Evolutionary conservation across 1,140 invertebrate genomes (phyloP).

Genomic region (Tetramorium alpestre): DNA sequence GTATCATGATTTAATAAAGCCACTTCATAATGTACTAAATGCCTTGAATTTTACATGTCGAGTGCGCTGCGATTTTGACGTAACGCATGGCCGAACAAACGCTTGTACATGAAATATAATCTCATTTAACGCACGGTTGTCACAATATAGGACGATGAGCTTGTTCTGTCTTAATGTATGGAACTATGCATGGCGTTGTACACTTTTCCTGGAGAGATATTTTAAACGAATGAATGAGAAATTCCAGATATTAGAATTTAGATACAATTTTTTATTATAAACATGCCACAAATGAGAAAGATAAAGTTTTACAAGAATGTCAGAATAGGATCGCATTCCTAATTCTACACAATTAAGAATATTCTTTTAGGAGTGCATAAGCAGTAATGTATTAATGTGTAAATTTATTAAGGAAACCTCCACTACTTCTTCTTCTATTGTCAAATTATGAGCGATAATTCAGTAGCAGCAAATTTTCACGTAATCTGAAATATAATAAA

Average conservation of each 20-base stretch:
- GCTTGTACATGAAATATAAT: constrained; percentile 20
- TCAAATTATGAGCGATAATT: background rate
- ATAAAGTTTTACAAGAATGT: background rate
- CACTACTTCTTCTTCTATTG: background rate
- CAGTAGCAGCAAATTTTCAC: background rate
- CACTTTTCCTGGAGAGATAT: constrained; percentile 12
- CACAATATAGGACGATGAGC: constrained; percentile 19
- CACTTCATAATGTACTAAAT: constrained; percentile 53
- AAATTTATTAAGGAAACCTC: background rate
- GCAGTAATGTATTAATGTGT: background rate
- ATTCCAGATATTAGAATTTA: background rate
- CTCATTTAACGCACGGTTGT: constrained; percentile 43
- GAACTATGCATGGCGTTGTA: background rate
- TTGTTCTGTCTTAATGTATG: constrained; percentile 20
- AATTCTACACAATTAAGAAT: background rate
- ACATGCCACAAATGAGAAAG: background rate
- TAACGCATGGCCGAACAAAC: constrained; percentile 40
- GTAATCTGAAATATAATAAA: background rate
- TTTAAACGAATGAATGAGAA: background rate
- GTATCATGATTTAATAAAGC: constrained; percentile 50
- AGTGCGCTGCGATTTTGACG: constrained; percentile 31
- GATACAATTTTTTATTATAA: background rate
- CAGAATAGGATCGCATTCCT: background rate
- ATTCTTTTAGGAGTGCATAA: background rate
- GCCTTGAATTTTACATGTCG: constrained; percentile 45